A percentile compares a stretch with the other conserved stretches of the same genome.
Evolutionary conservation across 2,888 invertebrate species (phyloP).

Genomic region (Aphidius colemani): DNA sequence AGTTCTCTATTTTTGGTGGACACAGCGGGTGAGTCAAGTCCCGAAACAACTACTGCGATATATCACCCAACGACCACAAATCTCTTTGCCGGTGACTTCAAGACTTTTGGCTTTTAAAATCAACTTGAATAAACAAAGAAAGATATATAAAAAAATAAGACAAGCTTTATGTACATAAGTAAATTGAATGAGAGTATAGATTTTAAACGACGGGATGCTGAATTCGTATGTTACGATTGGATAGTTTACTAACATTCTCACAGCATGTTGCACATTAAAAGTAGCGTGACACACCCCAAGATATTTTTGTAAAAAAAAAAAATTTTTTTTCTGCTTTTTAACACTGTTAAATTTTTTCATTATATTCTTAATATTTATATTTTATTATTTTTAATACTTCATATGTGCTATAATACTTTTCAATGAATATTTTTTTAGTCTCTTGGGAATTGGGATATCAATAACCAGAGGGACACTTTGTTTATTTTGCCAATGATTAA

Average conservation of each 20-base stretch:
- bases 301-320: no score
- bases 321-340: no score
- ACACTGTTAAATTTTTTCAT: no score
- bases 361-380: no score
- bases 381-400: no score
- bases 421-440: no score
- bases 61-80: slow-evolving; percentile 53
- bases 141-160: neutral
- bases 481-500: slow-evolving; percentile 24
- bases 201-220: slow-evolving; percentile 34
- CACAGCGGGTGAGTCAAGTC: slow-evolving; percentile 25
- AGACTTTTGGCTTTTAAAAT: slow-evolving; percentile 33
- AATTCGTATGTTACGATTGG: slow-evolving; percentile 25
- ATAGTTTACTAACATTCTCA: slow-evolving; percentile 26
- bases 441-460: neutral
- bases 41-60: slow-evolving; percentile 48
- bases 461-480: slow-evolving; percentile 18
- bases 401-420: no score
- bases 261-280: slow-evolving; percentile 26
- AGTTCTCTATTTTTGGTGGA: slow-evolving; percentile 16
- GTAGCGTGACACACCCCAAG: slow-evolving; percentile 19
- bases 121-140: slow-evolving; percentile 8
- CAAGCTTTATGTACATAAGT: neutral
- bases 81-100: slow-evolving; percentile 38
- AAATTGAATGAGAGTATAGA: slow-evolving; percentile 22